Percentiles rank a stretch among this genome's conserved stretches.
Conservation (phyloP, 2,113 vertebrate species). For the Hemicordylus capensis region DNA sequence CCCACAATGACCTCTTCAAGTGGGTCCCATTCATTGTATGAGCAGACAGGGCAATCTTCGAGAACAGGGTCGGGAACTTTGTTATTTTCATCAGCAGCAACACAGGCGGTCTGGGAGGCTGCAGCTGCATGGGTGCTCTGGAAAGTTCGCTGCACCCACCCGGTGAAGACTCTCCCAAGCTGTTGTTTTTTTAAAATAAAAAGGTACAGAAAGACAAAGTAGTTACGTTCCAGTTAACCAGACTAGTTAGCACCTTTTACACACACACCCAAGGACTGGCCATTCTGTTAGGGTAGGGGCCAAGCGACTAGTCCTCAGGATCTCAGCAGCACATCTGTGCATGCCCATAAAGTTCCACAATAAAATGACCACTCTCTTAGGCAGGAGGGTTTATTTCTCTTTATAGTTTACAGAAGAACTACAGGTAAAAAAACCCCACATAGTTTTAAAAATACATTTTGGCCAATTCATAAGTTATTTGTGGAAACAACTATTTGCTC, state of each 20-base stretch:
- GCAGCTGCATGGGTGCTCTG: conserved; percentile 89
- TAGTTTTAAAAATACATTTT: too few species aligned
- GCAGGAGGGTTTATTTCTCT: neutral
- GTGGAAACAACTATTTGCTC: neutral
- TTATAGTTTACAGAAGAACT: neutral
- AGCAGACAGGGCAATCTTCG: conserved; percentile 89
- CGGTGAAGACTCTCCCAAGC: conserved; percentile 81
- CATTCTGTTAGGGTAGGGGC: neutral
- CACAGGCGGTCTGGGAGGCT: conserved; percentile 77
- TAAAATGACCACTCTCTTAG: too few species aligned
- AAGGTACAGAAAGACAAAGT: neutral
- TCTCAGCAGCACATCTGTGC: neutral
- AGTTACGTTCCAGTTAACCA: neutral
- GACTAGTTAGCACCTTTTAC: neutral
- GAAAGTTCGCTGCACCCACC: conserved; percentile 89
- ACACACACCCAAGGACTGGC: neutral
- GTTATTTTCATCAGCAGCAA: conserved; percentile 78
- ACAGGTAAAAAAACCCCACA: too few species aligned
- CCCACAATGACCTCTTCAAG: conserved; percentile 98
- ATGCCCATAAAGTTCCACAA: neutral
- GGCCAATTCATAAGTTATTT: too few species aligned
- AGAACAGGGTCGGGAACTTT: conserved; percentile 74
- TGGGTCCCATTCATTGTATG: conserved; percentile 96
- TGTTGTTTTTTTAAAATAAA: conserved; percentile 64
- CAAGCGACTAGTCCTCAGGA: neutral